Base-by-base conservation (phyloP, 2,113 vertebrate species). In the Romanogobio albipinnatus region DNA sequence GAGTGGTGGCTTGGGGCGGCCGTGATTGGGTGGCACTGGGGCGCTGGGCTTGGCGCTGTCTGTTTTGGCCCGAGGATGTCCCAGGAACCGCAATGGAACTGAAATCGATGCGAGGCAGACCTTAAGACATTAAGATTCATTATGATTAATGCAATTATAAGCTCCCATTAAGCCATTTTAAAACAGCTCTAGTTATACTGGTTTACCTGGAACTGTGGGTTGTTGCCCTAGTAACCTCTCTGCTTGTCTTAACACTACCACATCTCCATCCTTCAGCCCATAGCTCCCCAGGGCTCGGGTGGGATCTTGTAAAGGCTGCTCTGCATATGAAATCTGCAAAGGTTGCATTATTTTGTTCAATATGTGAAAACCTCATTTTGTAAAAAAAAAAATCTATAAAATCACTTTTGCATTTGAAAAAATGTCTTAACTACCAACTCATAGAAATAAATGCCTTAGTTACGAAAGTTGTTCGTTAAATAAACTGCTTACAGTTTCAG, bases 181-280 rank as follows among this genome's bases (percentile, higher is more conserved):
- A 39, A 43, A 36, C 8, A 39, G 64, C 70, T 71, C 66, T 24
- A 43, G 47, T 43, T 26, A 39, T 71, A 29, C 45, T n/a, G 39
- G 24, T 75, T 86, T 88, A 93, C 91, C 90, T 91, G 91, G 91
- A 78, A 90, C 92, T 17, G 90, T 17, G 1, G 84, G 88, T 2
- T 95, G 96, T 75, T 93, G 91, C 1, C 95, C 84, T 13, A 95
- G 94, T 53, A 93, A 94, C 2, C 95, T 93, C 64, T 98, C 96
- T 5, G 95, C 92, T 91, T 99, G 98, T 36, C 96, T 95, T 86
- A 99, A 92, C 85, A 99, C 96, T 88, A 99, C 96, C 91, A 99
- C 97, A 0, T 99, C 98, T 1, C 97, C 98, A 8, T 99, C 98
- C 83, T 99, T 99, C 87, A 99, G 89, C 77, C 98, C 98, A n/a